Base-by-base conservation (phyloP, 2,888 invertebrate species). In the Drosophila falleni region DNA sequence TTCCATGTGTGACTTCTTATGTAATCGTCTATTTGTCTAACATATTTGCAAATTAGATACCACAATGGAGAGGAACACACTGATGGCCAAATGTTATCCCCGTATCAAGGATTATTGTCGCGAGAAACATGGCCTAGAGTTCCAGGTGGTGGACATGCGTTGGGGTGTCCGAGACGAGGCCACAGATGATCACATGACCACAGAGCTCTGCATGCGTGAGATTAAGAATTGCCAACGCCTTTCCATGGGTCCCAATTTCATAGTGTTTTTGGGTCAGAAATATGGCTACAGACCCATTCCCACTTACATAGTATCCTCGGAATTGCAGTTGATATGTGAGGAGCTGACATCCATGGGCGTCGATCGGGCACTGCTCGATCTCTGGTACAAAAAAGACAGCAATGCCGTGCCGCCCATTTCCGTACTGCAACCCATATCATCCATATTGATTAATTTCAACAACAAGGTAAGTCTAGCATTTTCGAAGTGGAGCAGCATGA, bases 131-230 rank as follows among this genome's bases (percentile, higher is more conserved):
- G 99, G 99, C 0, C 93, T 99, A 35, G 99, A 99, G 92, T 99
- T 99, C 94, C 99, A 99, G 95, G 98, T 99, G 3, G 99, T 99
- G 31, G 99, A 99, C 93, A 99, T 99, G 99, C 94, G 99, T 89
- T 99, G 99, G 99, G 99, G 99, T 5, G 98, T 99, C 0, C 94
- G 99, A 89, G 99, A 99, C 90, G 99, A 99, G 93, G 98, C 99
- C 0, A 99, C 99, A 0, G 99, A 99, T 90, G 99, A 99, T 95
- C 99, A 99, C 93, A 98, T 98, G 98, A 99, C 99, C 19, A 99
- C 99, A 0, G 98, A 98, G 89, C 95, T 99, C 0, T 99, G 99
- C 91, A 98, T 99, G 98, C 95, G 97, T 74, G 99, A 99, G 93
- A 99, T 99, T 73, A 97, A 97, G 93, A 99, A 99, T 93, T 99